Evolutionary conservation across 2,113 vertebrate species (phyloP).

Genomic region (Nothoprocta perdicaria): DNA sequence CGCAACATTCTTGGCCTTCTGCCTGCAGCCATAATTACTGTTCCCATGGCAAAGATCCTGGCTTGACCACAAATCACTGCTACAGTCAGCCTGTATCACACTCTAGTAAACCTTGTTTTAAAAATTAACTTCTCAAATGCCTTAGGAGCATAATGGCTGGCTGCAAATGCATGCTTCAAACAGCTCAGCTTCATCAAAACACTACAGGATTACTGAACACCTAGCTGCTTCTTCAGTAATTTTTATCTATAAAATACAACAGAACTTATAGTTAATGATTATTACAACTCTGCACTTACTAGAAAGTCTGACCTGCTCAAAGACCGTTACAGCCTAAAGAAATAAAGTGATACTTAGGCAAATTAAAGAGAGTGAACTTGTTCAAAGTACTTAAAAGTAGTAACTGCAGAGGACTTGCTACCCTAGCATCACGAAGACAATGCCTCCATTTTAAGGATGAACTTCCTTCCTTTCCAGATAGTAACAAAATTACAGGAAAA

Average conservation of each 20-base stretch:
- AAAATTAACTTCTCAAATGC: conserved; percentile 62
- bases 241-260: background rate
- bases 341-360: background rate
- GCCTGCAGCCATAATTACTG: conserved; percentile 67
- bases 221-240: background rate
- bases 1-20: conserved; percentile 57
- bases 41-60: conserved; percentile 73
- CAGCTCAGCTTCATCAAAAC: background rate
- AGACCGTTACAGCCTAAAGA: background rate
- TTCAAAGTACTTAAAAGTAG: background rate
- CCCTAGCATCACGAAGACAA: background rate
- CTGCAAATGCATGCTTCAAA: background rate
- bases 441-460: background rate
- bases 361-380: background rate
- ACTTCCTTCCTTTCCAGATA: background rate
- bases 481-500: background rate
- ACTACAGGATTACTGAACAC: background rate
- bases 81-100: conserved; percentile 37
- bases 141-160: background rate
- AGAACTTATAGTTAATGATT: background rate
- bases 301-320: background rate
- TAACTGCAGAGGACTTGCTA: background rate
- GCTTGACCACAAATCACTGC: conserved; percentile 63
- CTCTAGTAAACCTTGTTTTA: conserved; percentile 43
- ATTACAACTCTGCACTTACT: background rate